Base-by-base conservation (phyloP, 2,797 vertebrate species). In the Poecilia velifera region DNA sequence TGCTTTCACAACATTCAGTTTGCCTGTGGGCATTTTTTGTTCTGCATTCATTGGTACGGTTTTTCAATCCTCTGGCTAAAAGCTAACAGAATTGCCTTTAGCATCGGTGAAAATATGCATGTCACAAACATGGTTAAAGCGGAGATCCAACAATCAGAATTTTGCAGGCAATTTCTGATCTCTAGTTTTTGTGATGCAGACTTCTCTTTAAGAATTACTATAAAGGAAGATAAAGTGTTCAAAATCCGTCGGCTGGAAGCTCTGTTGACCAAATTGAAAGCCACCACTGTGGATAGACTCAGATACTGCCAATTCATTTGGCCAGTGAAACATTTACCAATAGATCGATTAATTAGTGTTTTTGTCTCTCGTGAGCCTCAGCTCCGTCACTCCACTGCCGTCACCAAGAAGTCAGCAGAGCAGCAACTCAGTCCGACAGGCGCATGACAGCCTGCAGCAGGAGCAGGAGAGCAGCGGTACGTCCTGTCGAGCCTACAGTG, bases 381-480 rank as follows among this genome's bases (percentile, higher is more conserved):
- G 96, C 76, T 96, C 97, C 0, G 91, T 96, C 84, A 99, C 97
- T 87, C 97, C 98, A 1, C 86, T 96, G n/a, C 95, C 97, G 64
- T 97, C 96, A 66, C 93, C 95, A 1, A 97, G 96, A 94, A 94
- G 96, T 80, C 94, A 57, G 57, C 86, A 90, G 46, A 89, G 91
- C 80, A 93, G 93, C 82, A 94, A 93, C 34, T 93, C 95, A 0
- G 96, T 96, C 74, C 95, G 88, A 18, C 95, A 92, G 70, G 94
- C 95, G 76, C 94, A 96, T n/a, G 91, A 95, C 78, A 79, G 77
- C 68, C 96, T 94, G 0, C 86, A 92, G 2, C 96, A 95, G 85
- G 95, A 96, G 80, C 96, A 95, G 85, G 95, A 96, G 80, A 77
- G 86, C 88, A 92, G 91, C 4, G 95, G 94, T 85, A 94, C 93